These are phyloP conservation scores for Sebastes hubbsi DNA, from an alignment of 2,797 vertebrate species.

Conservation along the genomic window DNA sequence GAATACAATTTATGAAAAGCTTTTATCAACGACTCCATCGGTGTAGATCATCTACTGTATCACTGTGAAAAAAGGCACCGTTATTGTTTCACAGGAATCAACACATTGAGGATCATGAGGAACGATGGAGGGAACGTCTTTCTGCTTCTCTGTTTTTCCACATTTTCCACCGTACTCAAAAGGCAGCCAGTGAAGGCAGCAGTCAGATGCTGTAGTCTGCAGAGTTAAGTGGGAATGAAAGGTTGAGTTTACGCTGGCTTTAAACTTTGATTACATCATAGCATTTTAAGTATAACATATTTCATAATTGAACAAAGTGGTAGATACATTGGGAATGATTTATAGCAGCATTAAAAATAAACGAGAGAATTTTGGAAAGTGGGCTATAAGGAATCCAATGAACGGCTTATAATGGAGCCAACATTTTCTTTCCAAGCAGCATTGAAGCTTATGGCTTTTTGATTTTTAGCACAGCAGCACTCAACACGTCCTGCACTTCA, in stretches of 20 bases:
- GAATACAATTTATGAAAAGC: neutral
- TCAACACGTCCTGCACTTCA: neutral
- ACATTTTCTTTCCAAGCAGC: neutral
- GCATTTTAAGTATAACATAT: neutral
- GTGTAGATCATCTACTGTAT: neutral
- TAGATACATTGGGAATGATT: neutral
- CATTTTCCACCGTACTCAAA: neutral
- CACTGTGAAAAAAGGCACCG: neutral
- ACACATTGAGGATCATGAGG: neutral
- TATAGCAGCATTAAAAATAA: neutral
- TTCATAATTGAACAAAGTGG: neutral
- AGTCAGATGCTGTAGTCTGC: neutral
- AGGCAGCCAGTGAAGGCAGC: neutral
- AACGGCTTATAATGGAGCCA: neutral
- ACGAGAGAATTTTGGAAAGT: neutral
- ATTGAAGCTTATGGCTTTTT: slow-evolving; percentile 6
- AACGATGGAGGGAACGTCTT: neutral
- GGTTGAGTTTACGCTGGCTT: neutral
- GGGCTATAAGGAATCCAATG: neutral
- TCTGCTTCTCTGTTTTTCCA: neutral
- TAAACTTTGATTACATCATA: neutral
- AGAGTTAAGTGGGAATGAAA: neutral
- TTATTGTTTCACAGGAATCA: neutral
- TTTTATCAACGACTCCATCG: neutral
- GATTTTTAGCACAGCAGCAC: slow-evolving; percentile 5